These are phyloP conservation scores for Erpornis zantholeuca DNA, from an alignment of 2,113 vertebrate genomes.

Conservation along the genomic window DNA sequence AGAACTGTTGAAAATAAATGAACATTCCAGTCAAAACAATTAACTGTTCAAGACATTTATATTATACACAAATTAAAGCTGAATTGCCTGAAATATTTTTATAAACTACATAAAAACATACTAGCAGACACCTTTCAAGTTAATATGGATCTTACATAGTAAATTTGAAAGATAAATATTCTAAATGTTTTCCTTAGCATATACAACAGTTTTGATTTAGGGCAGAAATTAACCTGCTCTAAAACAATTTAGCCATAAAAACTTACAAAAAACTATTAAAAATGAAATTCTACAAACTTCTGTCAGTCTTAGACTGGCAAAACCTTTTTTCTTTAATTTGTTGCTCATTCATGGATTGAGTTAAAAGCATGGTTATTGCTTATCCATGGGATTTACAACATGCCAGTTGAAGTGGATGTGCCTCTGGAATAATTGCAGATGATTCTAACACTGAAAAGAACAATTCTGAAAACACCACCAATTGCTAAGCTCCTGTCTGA, in stretches of 20 bases:
- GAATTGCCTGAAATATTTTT: neutral
- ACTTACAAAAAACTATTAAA: neutral
- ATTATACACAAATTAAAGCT: neutral
- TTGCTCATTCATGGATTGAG: neutral
- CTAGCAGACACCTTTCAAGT: neutral
- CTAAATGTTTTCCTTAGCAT: neutral
- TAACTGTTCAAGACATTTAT: neutral
- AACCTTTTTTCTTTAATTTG: neutral
- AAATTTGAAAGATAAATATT: neutral
- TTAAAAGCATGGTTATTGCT: neutral
- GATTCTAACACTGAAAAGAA: neutral
- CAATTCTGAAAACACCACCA: neutral
- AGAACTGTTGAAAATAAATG: neutral
- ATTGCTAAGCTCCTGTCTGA: neutral
- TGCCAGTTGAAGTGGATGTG: neutral
- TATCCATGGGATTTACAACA: neutral
- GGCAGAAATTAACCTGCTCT: neutral
- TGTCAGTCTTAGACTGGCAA: neutral
- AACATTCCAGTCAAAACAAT: neutral
- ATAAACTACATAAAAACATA: neutral
- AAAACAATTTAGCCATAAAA: neutral
- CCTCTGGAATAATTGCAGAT: neutral
- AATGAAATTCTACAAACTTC: neutral
- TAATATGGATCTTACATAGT: neutral
- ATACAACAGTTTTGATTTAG: neutral